Evolutionary conservation across 2,888 invertebrate genomes (phyloP).

Genomic region (Rotaria socialis): DNA sequence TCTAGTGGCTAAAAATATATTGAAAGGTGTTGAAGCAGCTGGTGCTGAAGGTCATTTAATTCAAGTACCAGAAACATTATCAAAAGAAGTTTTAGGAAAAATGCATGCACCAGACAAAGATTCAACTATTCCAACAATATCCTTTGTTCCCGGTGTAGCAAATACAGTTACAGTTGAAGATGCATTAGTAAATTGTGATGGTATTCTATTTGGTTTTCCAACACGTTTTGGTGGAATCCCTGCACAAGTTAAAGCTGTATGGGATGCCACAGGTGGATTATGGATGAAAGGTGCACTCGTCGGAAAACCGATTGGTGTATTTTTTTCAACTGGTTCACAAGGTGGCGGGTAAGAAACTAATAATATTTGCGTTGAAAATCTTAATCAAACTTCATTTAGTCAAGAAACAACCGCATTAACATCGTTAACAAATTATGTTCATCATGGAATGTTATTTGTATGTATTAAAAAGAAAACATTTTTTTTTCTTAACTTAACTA

Average conservation of each 20-base stretch:
- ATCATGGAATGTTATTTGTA: conserved; percentile 31
- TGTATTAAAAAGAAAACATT: neutral
- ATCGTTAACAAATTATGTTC: conserved; percentile 15
- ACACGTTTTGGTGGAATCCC: conserved; percentile 33
- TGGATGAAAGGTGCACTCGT: conserved; percentile 26
- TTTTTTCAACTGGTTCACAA: conserved; percentile 5
- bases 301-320: neutral
- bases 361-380: neutral
- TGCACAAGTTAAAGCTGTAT: neutral
- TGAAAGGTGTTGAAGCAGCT: conserved; percentile 23
- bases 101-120: conserved; percentile 25
- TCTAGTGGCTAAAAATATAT: conserved; percentile 16
- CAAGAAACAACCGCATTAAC: conserved; percentile 27
- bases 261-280: conserved; percentile 2
- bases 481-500: neutral
- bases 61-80: conserved; percentile 34
- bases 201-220: conserved; percentile 12
- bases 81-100: neutral
- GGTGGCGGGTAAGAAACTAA: neutral
- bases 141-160: neutral
- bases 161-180: neutral
- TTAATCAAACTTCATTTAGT: neutral
- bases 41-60: conserved; percentile 6
- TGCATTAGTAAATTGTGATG: conserved; percentile 19
- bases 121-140: neutral